Evolutionary conservation across 2,113 vertebrate species (phyloP).

Genomic region (Saccopteryx bilineata): DNA sequence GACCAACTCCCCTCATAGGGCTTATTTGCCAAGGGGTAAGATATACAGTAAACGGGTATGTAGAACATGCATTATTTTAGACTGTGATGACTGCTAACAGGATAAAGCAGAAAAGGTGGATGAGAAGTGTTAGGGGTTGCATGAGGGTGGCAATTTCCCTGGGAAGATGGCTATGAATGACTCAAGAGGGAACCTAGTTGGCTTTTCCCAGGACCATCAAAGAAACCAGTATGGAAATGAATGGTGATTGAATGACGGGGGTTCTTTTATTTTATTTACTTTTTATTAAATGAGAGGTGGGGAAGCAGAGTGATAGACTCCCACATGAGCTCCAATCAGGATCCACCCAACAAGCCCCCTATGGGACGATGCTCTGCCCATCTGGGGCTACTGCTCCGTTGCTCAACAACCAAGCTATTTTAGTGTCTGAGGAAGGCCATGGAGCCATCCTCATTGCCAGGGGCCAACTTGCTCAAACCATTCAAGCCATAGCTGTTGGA

Average conservation of each 20-base stretch:
- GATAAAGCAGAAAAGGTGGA: not conserved
- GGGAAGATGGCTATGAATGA: not conserved
- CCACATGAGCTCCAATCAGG: too few relatives aligned
- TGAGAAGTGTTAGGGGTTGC: too few relatives aligned
- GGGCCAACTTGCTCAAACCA: too few relatives aligned
- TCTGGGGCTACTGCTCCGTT: too few relatives aligned
- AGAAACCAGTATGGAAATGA: accelerated
- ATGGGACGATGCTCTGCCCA: too few relatives aligned
- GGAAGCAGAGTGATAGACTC: too few relatives aligned
- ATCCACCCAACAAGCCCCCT: too few relatives aligned
- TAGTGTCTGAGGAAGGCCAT: too few relatives aligned
- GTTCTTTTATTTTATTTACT: not conserved
- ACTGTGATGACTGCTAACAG: not conserved
- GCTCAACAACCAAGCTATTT: too few relatives aligned
- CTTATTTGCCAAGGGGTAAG: not conserved
- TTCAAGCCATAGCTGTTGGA: too few relatives aligned
- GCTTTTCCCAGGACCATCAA: not conserved
- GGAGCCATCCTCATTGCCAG: too few relatives aligned
- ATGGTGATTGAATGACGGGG: not conserved
- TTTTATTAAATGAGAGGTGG: too few relatives aligned
- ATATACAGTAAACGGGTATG: not conserved
- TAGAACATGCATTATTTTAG: not conserved
- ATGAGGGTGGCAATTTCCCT: not conserved
- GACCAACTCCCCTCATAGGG: not conserved
- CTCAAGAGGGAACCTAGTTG: not conserved